A percentile compares a stretch with the other conserved stretches of the same genome.
phyloP scores from a whole-genome alignment of 2,113 vertebrate species.

The Solenodon paradoxus region DNA sequence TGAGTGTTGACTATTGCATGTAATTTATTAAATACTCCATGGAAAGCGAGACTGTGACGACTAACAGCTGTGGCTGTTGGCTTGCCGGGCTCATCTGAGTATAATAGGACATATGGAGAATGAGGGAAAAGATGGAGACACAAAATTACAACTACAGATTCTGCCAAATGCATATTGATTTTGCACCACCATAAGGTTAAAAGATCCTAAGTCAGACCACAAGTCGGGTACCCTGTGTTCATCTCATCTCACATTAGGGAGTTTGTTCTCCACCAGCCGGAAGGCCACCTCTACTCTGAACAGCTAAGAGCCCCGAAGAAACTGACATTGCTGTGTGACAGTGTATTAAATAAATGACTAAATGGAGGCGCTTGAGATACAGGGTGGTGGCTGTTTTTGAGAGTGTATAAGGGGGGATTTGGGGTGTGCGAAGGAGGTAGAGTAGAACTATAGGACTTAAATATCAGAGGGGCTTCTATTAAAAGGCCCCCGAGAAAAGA shows the following conservation, averaged over 20 bases:
- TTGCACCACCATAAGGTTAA: neutral
- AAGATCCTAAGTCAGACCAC: no score
- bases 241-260: neutral
- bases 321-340: neutral
- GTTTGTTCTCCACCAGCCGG: neutral
- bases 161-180: neutral
- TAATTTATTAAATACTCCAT: neutral
- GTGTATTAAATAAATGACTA: neutral
- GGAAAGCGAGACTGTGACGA: no score
- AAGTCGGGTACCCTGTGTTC: neutral
- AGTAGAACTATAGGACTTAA: neutral
- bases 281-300: neutral
- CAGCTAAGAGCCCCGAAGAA: neutral
- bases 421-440: neutral
- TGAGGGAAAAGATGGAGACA: neutral
- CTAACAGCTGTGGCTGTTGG: no score
- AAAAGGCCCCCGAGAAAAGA: slow-evolving; percentile 11
- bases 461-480: neutral
- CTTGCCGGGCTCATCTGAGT: no score
- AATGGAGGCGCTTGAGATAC: neutral
- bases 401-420: neutral
- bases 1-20: neutral
- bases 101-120: no score
- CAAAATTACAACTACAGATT: neutral
- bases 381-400: neutral